phyloP scores from a whole-genome alignment of 2,113 vertebrate genomes.

The Bubalus kerabau region DNA sequence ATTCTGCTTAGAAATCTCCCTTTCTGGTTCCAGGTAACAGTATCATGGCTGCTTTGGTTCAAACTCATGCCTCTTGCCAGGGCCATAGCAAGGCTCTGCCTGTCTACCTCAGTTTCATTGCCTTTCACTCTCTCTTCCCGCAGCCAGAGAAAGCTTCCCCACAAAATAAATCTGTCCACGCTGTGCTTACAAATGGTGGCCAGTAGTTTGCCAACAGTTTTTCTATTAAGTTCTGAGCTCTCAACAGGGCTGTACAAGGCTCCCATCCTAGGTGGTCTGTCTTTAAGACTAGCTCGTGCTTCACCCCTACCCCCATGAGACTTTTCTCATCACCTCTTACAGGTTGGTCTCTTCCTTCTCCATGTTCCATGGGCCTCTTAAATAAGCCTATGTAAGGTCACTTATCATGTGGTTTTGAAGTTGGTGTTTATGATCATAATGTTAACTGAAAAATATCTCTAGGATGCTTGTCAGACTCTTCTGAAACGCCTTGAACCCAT shows the following conservation, averaged over 20 bases:
- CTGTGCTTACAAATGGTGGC: not conserved
- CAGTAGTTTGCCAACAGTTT: not conserved
- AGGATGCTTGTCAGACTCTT: constrained; percentile 86
- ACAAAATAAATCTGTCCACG: not conserved
- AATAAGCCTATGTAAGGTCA: not conserved
- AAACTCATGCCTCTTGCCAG: not conserved
- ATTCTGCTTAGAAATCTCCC: not conserved
- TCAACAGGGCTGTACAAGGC: not conserved
- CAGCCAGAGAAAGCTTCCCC: not conserved
- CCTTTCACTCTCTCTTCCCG: not conserved
- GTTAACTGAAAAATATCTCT: constrained; percentile 21
- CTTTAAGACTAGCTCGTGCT: not conserved
- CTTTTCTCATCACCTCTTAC: not conserved
- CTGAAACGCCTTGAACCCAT: constrained; percentile 84
- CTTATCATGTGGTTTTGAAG: not conserved
- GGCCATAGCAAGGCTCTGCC: accelerated
- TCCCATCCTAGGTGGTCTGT: not conserved
- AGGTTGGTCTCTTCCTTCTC: not conserved
- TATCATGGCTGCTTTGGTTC: not conserved
- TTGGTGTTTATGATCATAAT: not conserved
- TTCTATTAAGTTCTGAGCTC: not conserved
- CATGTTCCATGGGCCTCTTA: not conserved
- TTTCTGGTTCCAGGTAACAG: not conserved
- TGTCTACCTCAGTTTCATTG: not conserved
- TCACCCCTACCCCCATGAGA: not conserved